Evolutionary conservation across 1,140 invertebrate species (phyloP), one percentile per base, ranked within the genome.

Genomic region (Cherax quadricarinatus): DNA sequence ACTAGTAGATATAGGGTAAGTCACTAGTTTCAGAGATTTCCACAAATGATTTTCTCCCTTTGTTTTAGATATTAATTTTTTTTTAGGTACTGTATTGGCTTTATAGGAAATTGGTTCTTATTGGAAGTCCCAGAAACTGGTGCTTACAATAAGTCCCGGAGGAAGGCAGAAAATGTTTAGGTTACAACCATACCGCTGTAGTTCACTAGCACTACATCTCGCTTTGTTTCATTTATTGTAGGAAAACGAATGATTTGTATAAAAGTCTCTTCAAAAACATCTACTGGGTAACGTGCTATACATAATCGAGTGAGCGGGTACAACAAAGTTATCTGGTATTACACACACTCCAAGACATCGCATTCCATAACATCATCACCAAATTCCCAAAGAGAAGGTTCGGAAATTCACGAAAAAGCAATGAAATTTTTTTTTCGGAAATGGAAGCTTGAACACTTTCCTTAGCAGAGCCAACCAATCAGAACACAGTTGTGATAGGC

Each of bases 161-260:
- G 73, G 78, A 91, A 91, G 89, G 89, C 89, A 91, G 89, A 91
- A 86, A 84, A 86, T 81, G 30, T 86, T 86, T 62, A 81, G 75
- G 83, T 86, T 86, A 86, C 78, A 91, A 57, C 84, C 84, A 91
- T 60, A 89, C 80, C 49, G 80, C 84, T 86, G 83, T 91, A 80
- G 75, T 91, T 84, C 88, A 81, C 89, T 91, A 91, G 89, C 89
- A 86, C 89, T 91, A 91, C 78, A 79, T 86, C 89, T 91, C 89
- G 86, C 89, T 91, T 91, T 86, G 89, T 86, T 86, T 91, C 89
- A 91, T 91, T 91, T 91, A 91, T 91, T 86, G 89, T 91, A 91
- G 89, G 89, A 91, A 91, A 91, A 91, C 85, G 89, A 91, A 91
- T 79, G 66, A 80, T 89, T 91, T 86, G 89, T 91, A 91, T 91